Evolutionary conservation across 2,888 invertebrate genomes (phyloP).

Genomic region (Cerastoderma edule): DNA sequence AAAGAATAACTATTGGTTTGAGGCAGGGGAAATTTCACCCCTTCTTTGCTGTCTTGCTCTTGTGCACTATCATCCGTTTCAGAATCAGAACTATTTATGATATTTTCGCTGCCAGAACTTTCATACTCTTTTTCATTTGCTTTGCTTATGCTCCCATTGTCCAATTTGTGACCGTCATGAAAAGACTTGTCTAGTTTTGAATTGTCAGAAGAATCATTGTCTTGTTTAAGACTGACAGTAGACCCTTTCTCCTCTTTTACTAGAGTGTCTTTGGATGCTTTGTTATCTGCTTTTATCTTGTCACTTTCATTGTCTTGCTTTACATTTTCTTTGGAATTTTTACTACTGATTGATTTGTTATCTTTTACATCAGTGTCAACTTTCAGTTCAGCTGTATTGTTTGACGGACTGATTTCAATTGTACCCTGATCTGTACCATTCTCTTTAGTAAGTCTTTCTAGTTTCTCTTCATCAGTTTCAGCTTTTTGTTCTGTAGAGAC

Average conservation of each 20-base stretch:
- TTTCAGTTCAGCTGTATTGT: not conserved
- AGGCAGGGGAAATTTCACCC: too few species aligned
- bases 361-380: not conserved
- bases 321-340: not conserved
- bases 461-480: conserved; percentile 24
- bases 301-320: not conserved
- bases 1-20: not conserved
- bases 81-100: not conserved
- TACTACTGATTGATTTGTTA: not conserved
- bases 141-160: not conserved
- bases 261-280: not conserved
- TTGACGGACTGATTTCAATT: not conserved
- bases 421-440: not conserved
- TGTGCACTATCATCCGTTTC: not conserved
- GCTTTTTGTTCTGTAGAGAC: too few species aligned
- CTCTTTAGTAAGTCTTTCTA: not conserved
- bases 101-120: too few species aligned
- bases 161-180: too few species aligned
- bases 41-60: too few species aligned
- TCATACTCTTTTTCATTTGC: not conserved
- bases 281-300: not conserved
- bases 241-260: not conserved
- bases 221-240: not conserved
- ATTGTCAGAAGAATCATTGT: not conserved
- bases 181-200: not conserved